Conservation (phyloP, 2,888 invertebrate genomes). For the Acanthosoma haemorrhoidale region DNA sequence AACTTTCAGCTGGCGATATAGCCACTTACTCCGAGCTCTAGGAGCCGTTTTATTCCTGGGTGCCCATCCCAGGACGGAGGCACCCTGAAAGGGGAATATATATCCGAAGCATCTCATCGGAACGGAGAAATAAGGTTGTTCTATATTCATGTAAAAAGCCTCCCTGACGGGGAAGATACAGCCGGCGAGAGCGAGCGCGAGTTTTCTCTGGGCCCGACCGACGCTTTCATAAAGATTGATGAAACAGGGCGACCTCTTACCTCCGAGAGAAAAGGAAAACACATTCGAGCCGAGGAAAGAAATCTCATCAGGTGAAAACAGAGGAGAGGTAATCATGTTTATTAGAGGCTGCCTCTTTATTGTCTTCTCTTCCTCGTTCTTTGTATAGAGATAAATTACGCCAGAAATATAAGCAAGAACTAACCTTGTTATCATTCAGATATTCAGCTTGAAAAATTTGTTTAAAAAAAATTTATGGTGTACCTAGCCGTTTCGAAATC, state of each 20-base stretch:
- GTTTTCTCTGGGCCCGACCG: neutral
- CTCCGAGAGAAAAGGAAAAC: neutral
- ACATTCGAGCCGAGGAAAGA: neutral
- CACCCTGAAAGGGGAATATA: neutral
- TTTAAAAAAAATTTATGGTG: too few species aligned
- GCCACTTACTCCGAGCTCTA: constrained; percentile 6
- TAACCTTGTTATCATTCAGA: too few species aligned
- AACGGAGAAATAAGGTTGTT: neutral
- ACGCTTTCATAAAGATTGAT: constrained; percentile 10
- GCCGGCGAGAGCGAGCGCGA: neutral
- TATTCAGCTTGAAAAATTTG: neutral
- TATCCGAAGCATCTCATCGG: neutral
- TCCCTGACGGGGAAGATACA: too few species aligned
- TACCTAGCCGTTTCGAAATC: too few species aligned
- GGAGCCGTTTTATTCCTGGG: neutral
- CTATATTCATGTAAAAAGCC: constrained; percentile 12
- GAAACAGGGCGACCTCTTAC: neutral
- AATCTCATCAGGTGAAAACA: constrained; percentile 7
- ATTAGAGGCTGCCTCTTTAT: neutral
- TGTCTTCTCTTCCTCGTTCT: neutral
- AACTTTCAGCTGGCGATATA: neutral
- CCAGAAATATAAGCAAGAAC: too few species aligned
- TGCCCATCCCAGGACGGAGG: neutral
- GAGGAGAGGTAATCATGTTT: neutral
- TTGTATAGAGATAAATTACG: constrained; percentile 5